Base-by-base conservation (phyloP, 2,797 vertebrate genomes). In the Sitta carolinensis region DNA sequence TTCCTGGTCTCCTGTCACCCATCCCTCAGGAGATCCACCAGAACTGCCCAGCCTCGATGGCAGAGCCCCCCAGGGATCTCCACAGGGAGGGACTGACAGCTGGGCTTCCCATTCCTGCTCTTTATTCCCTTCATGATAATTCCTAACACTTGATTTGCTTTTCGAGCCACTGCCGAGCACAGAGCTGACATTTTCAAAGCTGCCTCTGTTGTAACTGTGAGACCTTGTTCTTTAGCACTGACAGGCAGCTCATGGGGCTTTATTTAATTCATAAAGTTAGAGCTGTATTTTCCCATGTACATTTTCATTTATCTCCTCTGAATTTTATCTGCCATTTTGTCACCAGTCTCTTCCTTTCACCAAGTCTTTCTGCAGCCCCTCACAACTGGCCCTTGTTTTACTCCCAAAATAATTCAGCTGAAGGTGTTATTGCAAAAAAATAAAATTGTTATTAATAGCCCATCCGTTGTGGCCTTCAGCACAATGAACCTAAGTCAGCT, bases 141-240 rank as follows among this genome's bases (percentile, higher is more conserved):
- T 90, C 85, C 68, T 63, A 95, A 59, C 79, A 69, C 90, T 85
- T 70, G 64, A 89, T 95, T 94, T 80, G 47, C 87, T 91, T 94
- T 81, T 73, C 3, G 29, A 83, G 84, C 36, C 38, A 47, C 77
- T 82, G 81, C 57, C 0, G 18, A 87, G 92, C 79, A 30, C 75
- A 93, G 79, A 89, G 68, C 77, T 95, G 94, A 94, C 93, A 95
- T 95, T 94, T 96, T 87, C 87, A 85, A 89, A 91, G 91, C 66
- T 23, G 30, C 57, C n/a, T 94, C 48, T 83, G 70, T 87, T 93
- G 63, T 85, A 89, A 83, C 79, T 85, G 78, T 45, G 47, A 85
- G 75, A 85, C 78, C 87, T 89, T 79, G 72, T 95, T 94, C 93
- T 95, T 73, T 11, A 67, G 87, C 59, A n/a, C 17, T 91, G 94